Base-by-base conservation (phyloP, 1,140 invertebrate species). In the Aleiodes sp. region DNA sequence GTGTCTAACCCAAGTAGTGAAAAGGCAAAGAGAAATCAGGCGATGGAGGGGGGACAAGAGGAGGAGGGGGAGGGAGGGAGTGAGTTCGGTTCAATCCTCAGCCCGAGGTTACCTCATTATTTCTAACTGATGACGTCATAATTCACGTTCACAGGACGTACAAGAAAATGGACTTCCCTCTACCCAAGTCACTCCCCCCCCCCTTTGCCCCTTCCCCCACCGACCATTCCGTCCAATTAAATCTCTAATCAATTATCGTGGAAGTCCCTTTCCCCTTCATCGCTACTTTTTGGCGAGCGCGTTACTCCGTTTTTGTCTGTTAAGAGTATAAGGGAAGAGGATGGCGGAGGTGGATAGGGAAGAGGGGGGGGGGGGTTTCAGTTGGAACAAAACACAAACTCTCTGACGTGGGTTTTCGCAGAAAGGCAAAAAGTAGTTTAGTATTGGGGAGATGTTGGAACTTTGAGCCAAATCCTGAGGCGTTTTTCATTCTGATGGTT, bases 131-230 rank as follows among this genome's bases (percentile, higher is more conserved):
- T 83, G 71, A 77, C 76, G 73, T 80, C 78, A 81, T 82, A 76
- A 80, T 78, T 82, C 81, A 81, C 76, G 72, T 73, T 72, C 73
- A 63, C 46, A 70, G 71, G 78, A 80, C 79, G 78, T 80, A 77
- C 75, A 77, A 81, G 79, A 81, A 82, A 82, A 82, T 82, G 76
- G 79, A 80, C 76, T 81, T 77, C 66, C 67, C 73, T 63, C 52
- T 67, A 73, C 68, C 68, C 60, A 68, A 72, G 57, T 70, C 69
- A 70, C 63, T 28, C 37, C 24, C 65, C 56, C 57, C 57, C 60
- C 28, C 28, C 19, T 24, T 68, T 72, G 64, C 72, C 71, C 68
- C 73, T 72, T 65, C 73, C 70, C 70, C 65, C 57, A 70, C 73
- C 70, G 65, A 73, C 73, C 74, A 75, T 78, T 80, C 75, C 76